These are phyloP conservation scores for Lophius piscatorius DNA, from an alignment of 2,113 vertebrate species.

Conservation along the genomic window DNA sequence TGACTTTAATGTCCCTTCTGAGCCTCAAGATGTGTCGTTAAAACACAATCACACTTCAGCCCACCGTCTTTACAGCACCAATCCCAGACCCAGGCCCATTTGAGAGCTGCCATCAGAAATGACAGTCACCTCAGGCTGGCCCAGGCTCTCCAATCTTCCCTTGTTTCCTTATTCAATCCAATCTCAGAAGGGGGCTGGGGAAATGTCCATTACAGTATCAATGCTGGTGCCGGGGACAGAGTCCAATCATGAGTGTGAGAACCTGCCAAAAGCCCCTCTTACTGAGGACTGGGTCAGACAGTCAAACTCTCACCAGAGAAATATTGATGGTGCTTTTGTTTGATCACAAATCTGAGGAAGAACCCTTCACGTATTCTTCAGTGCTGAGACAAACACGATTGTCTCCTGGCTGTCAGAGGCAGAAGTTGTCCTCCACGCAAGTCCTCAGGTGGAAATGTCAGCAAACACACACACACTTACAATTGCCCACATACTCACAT, in stretches of 20 bases:
- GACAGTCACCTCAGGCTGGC: neutral
- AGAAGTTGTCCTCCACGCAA: neutral
- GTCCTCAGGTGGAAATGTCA: slow-evolving; percentile 16
- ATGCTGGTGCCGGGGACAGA: neutral
- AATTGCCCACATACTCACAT: too few relatives aligned
- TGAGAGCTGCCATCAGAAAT: slow-evolving; percentile 15
- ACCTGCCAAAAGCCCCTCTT: too few relatives aligned
- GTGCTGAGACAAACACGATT: neutral
- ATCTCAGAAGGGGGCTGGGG: neutral
- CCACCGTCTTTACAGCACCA: slow-evolving; percentile 18
- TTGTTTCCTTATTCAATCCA: neutral
- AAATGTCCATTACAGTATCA: neutral
- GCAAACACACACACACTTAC: slow-evolving; percentile 1
- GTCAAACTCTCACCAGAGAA: neutral
- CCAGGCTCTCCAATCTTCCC: neutral
- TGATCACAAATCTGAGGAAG: too few relatives aligned
- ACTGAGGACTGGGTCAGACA: too few relatives aligned
- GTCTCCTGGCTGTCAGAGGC: slow-evolving; percentile 7
- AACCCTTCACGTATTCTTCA: too few relatives aligned
- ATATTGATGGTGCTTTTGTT: neutral
- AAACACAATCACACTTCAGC: slow-evolving; percentile 34
- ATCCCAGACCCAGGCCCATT: slow-evolving; percentile 8
- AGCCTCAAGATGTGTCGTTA: slow-evolving; percentile 32
- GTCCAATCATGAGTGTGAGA: neutral
- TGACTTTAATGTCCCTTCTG: slow-evolving; percentile 34